Evolutionary conservation across 92 coral and sea anemone species (phyloP), one percentile per base, ranked within the genome.

Genomic region (Desmophyllum pertusum): DNA sequence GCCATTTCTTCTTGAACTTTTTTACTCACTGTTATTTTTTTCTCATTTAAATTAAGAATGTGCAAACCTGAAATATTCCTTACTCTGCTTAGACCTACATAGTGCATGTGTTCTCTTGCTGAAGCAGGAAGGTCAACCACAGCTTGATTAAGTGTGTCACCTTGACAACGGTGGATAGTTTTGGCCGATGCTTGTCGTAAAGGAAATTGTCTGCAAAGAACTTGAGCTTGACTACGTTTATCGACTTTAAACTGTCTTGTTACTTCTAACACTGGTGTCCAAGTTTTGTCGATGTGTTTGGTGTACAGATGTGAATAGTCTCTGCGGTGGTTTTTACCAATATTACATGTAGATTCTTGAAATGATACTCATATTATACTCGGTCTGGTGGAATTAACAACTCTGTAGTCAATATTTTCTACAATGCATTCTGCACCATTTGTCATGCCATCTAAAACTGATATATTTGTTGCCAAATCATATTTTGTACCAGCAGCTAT

Each of bases 321-420:
- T 68, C 51, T 57, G 45, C 88, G 76, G 18, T 75, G 80, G 17
- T 63, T 63, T 53, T 48, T 30, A 6, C 87, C 90, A 27, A 87
- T 87, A n/a, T n/a, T 80, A 66, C 38, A 55, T 31, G 72, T 9
- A 72, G 55, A 19, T 5, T 63, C 27, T 53, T 79, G 42, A 76
- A 92, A 92, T n/a, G 88, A 90, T 23, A 93, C 96, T 93, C 90
- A 89, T 55, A 91, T 88, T 13, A 85, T 85, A 59, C 90, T 85
- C 48, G 92, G 92, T 75, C 93, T 86, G 61, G 36, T 78, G 17
- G 91, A 86, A 57, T 83, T 52, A 11, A 4, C 35, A 21, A 92
- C 91, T 36, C 95, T 70, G 74, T 92, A 92, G 50, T 89, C 91
- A 19, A 89, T 92, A 0, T 74, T 87, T 57, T 76, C 72, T 18